Evolutionary conservation across 2,888 invertebrate species (phyloP), one percentile per base, ranked within the genome.

Genomic region (Entomobrya multifasciata): DNA sequence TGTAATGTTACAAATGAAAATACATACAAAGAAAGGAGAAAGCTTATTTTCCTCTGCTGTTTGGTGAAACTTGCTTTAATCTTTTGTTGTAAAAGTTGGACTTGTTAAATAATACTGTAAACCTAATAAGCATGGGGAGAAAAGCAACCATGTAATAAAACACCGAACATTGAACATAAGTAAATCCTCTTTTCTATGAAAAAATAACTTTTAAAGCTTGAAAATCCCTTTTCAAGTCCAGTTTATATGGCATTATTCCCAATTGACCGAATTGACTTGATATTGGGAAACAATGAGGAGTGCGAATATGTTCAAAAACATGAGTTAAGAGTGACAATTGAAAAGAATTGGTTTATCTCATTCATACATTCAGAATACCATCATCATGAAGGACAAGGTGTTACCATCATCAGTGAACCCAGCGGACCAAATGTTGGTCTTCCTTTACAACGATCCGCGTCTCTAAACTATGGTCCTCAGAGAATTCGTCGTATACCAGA

Each of bases 261-360:
- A 15, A 67, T 62, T 72, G 79, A 78, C 62, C 67, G 83, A n/a
- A 60, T 87, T 82, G 70, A 87, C 62, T 41, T 87, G 47, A n/a
- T 78, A 44, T 60, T 88, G 86, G 88, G 62, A 79, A 87, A 80
- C 49, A 57, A 27, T 86, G 86, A 83, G 76, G 84, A 84, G 44
- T 65, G 36, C 52, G 78, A 74, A 55, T 65, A 60, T 55, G 65
- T 80, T 86, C 78, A 82, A 65, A 86, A 82, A 57, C 85, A 82
- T 82, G 82, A 87, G 82, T 72, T 87, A 62, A 87, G 70, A 55
- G 87, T 87, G 87, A 82, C 82, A 87, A 87, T 87, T 87, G 82
- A 87, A 83, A 87, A 88, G 79, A 88, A 88, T 87, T 88, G 88
- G 88, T 88, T 88, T 88, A 83, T 88, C 83, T 88, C 88, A 76